These are phyloP conservation scores for Spea hammondii DNA, from an alignment of 2,797 vertebrate genomes.

Conservation along the genomic window DNA sequence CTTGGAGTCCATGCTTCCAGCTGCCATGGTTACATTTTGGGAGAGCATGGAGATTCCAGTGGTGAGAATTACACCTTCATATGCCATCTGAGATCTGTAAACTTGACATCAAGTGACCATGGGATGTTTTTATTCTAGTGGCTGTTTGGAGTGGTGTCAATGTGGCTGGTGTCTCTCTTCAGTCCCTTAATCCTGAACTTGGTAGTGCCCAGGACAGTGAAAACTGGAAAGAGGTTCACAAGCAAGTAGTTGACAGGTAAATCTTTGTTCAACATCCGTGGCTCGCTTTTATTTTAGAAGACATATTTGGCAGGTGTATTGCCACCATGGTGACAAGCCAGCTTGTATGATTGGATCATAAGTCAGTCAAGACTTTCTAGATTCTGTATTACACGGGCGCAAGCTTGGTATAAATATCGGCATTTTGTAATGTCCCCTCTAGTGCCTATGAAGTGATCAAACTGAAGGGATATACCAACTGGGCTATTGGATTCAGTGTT, in stretches of 20 bases:
- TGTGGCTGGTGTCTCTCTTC: conserved; percentile 88
- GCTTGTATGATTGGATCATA: too few relatives aligned
- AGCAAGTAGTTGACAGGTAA: conserved; percentile 91
- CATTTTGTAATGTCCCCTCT: background rate
- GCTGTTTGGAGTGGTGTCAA: conserved; percentile 93
- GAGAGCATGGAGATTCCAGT: conserved; percentile 94
- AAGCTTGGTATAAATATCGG: background rate
- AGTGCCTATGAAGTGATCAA: conserved; percentile 96
- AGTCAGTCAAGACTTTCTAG: too few relatives aligned
- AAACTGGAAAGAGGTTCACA: conserved; percentile 90
- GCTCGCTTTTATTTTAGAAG: too few relatives aligned
- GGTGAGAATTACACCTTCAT: conserved; percentile 67
- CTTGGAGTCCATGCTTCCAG: conserved; percentile 86
- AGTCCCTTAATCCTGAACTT: conserved; percentile 87
- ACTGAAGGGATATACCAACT: conserved; percentile 96
- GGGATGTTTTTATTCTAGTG: conserved; percentile 66
- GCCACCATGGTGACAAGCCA: too few relatives aligned
- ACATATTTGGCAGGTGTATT: too few relatives aligned
- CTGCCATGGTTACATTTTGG: conserved; percentile 94
- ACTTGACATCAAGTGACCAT: background rate
- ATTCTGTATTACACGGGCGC: too few relatives aligned
- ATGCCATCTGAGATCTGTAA: too few relatives aligned
- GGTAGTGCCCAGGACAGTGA: conserved; percentile 83
- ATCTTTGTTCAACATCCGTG: too few relatives aligned
- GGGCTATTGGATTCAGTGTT: conserved; percentile 94